phyloP scores from a whole-genome alignment of 2,888 invertebrate genomes.

The Notodonta dromedarius region DNA sequence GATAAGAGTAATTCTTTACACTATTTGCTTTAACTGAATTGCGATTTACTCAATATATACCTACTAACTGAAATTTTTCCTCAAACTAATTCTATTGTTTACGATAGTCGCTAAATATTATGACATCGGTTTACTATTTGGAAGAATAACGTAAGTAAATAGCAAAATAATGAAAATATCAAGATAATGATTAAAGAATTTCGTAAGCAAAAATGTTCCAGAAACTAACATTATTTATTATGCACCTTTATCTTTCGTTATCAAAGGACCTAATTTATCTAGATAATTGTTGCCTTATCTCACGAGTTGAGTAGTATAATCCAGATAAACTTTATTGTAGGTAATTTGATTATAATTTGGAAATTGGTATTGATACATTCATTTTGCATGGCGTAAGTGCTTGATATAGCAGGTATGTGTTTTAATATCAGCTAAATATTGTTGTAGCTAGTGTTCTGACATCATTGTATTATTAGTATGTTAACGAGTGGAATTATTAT shows the following conservation, averaged over 20 bases:
- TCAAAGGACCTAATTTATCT: conserved; percentile 14
- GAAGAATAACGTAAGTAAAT: too few species aligned
- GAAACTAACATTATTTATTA: not conserved
- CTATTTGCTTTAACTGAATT: too few species aligned
- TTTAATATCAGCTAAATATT: conserved; percentile 1
- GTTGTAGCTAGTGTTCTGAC: not conserved
- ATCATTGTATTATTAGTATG: too few species aligned
- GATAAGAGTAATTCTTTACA: too few species aligned
- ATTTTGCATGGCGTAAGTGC: conserved; percentile 43
- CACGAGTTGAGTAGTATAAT: conserved; percentile 27
- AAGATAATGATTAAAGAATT: not conserved
- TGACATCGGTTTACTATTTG: too few species aligned
- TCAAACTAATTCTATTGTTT: too few species aligned
- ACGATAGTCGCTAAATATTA: too few species aligned
- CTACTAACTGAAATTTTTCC: too few species aligned
- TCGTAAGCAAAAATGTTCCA: not conserved
- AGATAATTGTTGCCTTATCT: conserved; percentile 12
- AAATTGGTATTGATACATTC: conserved; percentile 13
- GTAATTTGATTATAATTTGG: conserved; percentile 13
- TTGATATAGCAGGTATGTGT: conserved; percentile 33
- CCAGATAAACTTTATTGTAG: conserved; percentile 30
- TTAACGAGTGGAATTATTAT: too few species aligned
- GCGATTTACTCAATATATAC: too few species aligned
- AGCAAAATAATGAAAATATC: not conserved
- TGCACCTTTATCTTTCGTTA: not conserved